A percentile compares a stretch with the other conserved stretches of the same genome.
These are phyloP conservation scores for Tangara arthus DNA, from an alignment of 2,797 vertebrate species.

Conservation along the genomic window DNA sequence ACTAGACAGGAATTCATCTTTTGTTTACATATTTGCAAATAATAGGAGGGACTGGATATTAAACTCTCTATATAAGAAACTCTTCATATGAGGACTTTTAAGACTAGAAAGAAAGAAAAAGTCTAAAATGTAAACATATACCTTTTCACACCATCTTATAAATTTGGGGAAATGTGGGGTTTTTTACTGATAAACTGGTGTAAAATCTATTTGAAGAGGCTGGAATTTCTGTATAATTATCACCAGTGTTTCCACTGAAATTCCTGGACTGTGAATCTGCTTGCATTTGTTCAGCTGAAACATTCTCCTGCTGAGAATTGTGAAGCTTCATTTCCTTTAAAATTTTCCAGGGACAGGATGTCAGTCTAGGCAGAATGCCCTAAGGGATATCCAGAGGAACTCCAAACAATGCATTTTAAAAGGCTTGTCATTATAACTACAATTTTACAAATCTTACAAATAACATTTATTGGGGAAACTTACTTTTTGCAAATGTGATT, in stretches of 20 bases:
- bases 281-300: neutral
- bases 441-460: neutral
- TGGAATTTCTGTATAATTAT: neutral
- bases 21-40: neutral
- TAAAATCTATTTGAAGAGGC: neutral
- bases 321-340: slow-evolving; percentile 20
- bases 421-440: neutral
- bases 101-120: neutral
- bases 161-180: neutral
- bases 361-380: neutral
- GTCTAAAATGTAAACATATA: neutral
- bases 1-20: neutral
- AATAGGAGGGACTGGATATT: neutral
- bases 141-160: neutral
- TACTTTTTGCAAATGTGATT: neutral
- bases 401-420: neutral
- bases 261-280: neutral
- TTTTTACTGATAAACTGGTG: neutral
- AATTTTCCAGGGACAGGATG: neutral
- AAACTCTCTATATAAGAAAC: neutral
- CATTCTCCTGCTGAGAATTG: neutral
- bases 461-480: neutral
- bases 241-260: neutral
- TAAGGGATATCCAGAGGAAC: neutral
- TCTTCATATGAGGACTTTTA: neutral